Conservation (phyloP, 2,888 invertebrate genomes). For the Synergus umbraculus region DNA sequence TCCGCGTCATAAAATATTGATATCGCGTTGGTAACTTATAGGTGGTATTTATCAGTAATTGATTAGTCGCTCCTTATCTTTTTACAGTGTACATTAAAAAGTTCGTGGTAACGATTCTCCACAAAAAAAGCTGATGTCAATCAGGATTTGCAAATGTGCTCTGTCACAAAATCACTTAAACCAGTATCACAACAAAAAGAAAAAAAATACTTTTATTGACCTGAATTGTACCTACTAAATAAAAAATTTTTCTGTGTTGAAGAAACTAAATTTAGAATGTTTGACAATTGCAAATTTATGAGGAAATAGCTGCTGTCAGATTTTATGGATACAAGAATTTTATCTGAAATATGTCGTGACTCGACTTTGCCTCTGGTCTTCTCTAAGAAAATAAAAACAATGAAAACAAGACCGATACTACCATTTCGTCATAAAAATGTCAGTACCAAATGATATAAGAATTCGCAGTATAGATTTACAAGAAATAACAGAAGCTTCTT, state of each 20-base stretch:
- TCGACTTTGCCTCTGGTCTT: neutral
- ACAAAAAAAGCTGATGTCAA: constrained; percentile 27
- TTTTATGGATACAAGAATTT: neutral
- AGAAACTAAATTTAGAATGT: too few species aligned
- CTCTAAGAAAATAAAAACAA: neutral
- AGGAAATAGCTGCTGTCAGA: too few species aligned
- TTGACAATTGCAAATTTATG: too few species aligned
- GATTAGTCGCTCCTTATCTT: constrained; percentile 25
- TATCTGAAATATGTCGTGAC: neutral
- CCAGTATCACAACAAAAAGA: constrained; percentile 5
- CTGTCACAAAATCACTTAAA: constrained; percentile 8
- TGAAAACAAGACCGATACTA: neutral
- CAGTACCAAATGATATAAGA: neutral
- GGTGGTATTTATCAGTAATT: constrained; percentile 33
- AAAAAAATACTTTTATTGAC: constrained; percentile 4
- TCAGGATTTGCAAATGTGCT: constrained; percentile 28
- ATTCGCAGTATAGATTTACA: neutral
- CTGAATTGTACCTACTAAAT: neutral
- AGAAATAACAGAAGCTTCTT: neutral
- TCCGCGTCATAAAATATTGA: neutral
- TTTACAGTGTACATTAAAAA: constrained; percentile 25
- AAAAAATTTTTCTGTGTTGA: too few species aligned
- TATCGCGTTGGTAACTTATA: neutral
- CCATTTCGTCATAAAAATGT: constrained; percentile 1
- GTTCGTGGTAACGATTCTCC: neutral